phyloP scores from a whole-genome alignment of 2,888 invertebrate species.

The Pachliopta kotzebuea region DNA sequence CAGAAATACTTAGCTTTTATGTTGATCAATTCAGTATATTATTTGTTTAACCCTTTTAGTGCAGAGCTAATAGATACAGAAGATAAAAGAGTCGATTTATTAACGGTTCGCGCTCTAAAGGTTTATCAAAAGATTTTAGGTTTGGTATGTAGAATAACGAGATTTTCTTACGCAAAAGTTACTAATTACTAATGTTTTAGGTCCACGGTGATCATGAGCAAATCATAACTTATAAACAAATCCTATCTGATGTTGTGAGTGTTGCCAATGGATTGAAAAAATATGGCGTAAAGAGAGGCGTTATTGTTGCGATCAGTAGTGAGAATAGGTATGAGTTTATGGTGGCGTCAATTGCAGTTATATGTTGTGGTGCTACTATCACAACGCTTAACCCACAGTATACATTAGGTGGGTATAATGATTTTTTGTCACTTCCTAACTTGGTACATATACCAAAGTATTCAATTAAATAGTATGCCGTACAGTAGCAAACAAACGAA shows the following conservation, averaged over 20 bases:
- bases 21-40: no score
- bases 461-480: no score
- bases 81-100: no score
- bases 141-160: no score
- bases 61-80: no score
- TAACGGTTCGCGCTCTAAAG: no score
- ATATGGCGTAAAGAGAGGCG: conserved; percentile 64
- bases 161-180: neutral
- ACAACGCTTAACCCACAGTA: conserved; percentile 78
- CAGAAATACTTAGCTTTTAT: no score
- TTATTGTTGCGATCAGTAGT: conserved; percentile 72
- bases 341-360: conserved; percentile 62
- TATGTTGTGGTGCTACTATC: conserved; percentile 62
- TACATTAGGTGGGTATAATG: conserved; percentile 55
- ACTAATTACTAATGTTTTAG: conserved; percentile 32
- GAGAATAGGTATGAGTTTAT: conserved; percentile 78
- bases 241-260: conserved; percentile 69
- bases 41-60: no score
- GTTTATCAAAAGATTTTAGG: no score
- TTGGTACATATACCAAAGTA: no score
- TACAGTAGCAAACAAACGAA: no score
- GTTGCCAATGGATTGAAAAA: conserved; percentile 69
- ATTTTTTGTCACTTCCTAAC: no score
- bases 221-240: conserved; percentile 51
- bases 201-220: conserved; percentile 37